Evolutionary conservation across 1,140 invertebrate species (phyloP).

Genomic region (Berghia stephanieae): DNA sequence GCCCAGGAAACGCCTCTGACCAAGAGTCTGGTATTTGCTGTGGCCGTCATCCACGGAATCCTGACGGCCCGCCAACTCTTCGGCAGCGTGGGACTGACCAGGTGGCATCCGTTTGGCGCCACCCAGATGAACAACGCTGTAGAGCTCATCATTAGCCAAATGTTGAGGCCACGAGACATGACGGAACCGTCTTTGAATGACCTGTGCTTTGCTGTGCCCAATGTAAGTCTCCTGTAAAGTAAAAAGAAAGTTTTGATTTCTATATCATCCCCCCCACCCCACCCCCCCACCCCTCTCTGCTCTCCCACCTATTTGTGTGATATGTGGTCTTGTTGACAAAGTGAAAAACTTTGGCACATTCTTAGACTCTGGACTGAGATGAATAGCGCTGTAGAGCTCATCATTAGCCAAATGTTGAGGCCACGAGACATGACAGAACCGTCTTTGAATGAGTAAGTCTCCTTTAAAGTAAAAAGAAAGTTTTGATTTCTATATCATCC

Average conservation of each 20-base stretch:
- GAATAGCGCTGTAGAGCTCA: constrained; percentile 47
- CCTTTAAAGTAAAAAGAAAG: no score
- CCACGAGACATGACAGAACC: constrained; percentile 44
- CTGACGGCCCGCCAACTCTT: constrained; percentile 57
- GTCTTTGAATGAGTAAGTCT: constrained; percentile 40
- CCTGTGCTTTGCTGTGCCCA: constrained; percentile 42
- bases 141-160: constrained; percentile 42
- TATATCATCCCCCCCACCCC: no score
- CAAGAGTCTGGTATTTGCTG: constrained; percentile 45
- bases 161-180: constrained; percentile 39
- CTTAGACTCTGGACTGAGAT: no score
- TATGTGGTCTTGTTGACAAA: no score
- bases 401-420: constrained; percentile 42
- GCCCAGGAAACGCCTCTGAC: constrained; percentile 40
- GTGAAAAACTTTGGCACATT: no score
- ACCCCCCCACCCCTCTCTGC: no score
- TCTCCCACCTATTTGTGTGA: no score
- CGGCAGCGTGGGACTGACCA: constrained; percentile 55
- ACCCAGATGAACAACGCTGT: constrained; percentile 54
- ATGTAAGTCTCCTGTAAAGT: no score
- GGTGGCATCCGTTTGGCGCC: constrained; percentile 57
- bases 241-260: no score
- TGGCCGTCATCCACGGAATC: constrained; percentile 55
- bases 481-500: no score
- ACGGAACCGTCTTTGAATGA: constrained; percentile 49